phyloP scores from a whole-genome alignment of 2,797 vertebrate genomes.

The Coranthus polyacanthus region DNA sequence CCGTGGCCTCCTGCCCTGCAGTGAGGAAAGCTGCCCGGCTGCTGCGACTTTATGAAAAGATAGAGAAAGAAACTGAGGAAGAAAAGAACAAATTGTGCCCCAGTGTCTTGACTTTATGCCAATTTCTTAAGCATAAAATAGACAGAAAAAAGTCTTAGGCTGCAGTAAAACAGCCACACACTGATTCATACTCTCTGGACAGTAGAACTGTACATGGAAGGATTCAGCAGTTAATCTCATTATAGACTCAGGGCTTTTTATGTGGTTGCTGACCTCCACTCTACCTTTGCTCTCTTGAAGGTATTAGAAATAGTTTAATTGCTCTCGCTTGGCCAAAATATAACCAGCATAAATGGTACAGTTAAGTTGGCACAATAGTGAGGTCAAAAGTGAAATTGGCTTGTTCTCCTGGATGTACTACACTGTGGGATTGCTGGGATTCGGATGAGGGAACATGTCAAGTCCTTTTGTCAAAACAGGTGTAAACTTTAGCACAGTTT shows the following conservation, averaged over 20 bases:
- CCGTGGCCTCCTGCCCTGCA: constrained; percentile 48
- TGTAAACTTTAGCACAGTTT: constrained; percentile 1
- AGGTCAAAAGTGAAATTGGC: constrained; percentile 2
- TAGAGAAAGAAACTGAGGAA: constrained; percentile 41
- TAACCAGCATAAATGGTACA: constrained; percentile 17
- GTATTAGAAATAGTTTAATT: constrained; percentile 60
- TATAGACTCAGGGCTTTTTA: constrained; percentile 46
- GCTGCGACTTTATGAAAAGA: constrained; percentile 56
- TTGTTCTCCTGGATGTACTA: constrained; percentile 1
- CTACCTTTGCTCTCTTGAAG: constrained; percentile 42
- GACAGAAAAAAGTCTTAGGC: constrained; percentile 41
- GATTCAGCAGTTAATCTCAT: constrained; percentile 66
- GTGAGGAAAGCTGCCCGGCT: constrained; percentile 55
- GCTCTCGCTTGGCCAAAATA: constrained; percentile 31
- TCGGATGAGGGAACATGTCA: constrained; percentile 7
- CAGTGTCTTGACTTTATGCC: constrained; percentile 68
- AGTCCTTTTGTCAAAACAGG: not conserved
- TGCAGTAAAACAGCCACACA: constrained; percentile 61
- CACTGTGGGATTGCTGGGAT: no score
- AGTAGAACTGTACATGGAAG: constrained; percentile 28
- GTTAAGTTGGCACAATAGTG: constrained; percentile 4
- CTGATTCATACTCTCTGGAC: constrained; percentile 65
- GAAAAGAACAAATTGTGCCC: constrained; percentile 71
- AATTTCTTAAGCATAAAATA: constrained; percentile 48
- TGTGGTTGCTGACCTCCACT: constrained; percentile 54